Base-by-base conservation (phyloP, 2,797 vertebrate species). In the Darevskia mixta region DNA sequence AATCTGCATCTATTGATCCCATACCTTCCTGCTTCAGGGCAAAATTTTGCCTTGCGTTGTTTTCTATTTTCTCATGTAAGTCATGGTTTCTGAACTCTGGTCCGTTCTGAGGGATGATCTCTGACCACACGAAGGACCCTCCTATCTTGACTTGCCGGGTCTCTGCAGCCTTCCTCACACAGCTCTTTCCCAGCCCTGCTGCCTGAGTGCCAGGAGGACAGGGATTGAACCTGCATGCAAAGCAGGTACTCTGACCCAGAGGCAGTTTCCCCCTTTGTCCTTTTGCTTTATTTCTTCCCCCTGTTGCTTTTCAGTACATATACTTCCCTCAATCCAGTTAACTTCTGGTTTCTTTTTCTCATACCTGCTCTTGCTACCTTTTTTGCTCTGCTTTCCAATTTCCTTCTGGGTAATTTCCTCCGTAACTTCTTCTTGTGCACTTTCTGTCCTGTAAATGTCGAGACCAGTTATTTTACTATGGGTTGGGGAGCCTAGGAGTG, bases 381-480 rank as follows among this genome's bases (percentile, higher is more conserved):
- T 83, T 83, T 76, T 88, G 76, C 67, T 83, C 72, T 89, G 69
- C 79, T 86, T 86, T 76, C 67, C 85, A 82, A 85, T 89, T 89
- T 89, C 80, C 75, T 85, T 86, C 79, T 86, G 64, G 83, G 18
- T 10, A 89, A 86, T 89, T 89, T 89, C 58, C 49, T 82, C 71
- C 41, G 4, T 55, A 89, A 66, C 79, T 81, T 89, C 88, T 81
- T 89, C 88, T 55, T 89, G 83, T 18, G 78, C 78, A 85, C 83
- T 85, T 85, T 81, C 69, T 85, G 87, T 89, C 88, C 88, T 89
- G 88, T 64, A 89, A 89, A 89, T 76, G 78, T 89, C 67, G 88
- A 89, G 83, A 89, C 78, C 88, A 81, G 78, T 85, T 85, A 89
- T 80, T 80, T 81, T 76, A 85, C 69, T 76, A 23, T 8, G 15